Conservation (phyloP, 1,140 invertebrate genomes). For the silkworm (Bombyx mori) region DNA sequence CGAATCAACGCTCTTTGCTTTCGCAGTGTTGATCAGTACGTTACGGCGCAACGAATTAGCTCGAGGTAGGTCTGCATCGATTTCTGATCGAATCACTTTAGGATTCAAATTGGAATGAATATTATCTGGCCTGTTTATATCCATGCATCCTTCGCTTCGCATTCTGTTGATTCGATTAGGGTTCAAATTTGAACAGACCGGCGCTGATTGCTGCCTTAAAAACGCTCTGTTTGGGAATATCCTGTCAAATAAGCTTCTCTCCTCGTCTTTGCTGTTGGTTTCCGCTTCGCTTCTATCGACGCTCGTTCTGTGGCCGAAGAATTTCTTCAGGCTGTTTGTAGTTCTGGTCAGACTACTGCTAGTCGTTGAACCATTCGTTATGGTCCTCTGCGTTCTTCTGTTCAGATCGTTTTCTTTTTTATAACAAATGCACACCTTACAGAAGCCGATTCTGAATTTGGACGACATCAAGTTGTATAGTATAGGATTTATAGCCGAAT, state of each 20-base stretch:
- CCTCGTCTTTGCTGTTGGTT: constrained; percentile 34
- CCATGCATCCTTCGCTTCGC: constrained; percentile 52
- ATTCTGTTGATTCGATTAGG: constrained; percentile 42
- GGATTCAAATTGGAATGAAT: constrained; percentile 50
- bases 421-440: constrained; percentile 74
- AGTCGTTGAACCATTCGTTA: constrained; percentile 72
- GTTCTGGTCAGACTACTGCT: constrained; percentile 68
- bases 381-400: constrained; percentile 39
- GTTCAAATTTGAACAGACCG: constrained; percentile 41
- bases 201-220: constrained; percentile 57
- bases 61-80: constrained; percentile 35
- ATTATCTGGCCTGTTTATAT: constrained; percentile 37
- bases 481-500: constrained; percentile 88
- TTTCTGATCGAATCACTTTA: constrained; percentile 36
- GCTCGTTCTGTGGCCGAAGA: constrained; percentile 61
- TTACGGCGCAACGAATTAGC: constrained; percentile 58
- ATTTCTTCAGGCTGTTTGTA: constrained; percentile 58
- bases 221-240: constrained; percentile 51
- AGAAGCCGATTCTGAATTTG: constrained; percentile 85
- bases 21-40: constrained; percentile 63
- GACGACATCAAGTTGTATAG: constrained; percentile 89
- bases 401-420: constrained; percentile 48
- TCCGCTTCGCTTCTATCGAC: constrained; percentile 56
- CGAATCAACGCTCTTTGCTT: constrained; percentile 54
- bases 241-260: constrained; percentile 40